A percentile compares a stretch with the other conserved stretches of the same genome.
These are phyloP conservation scores for Oscheius onirici DNA, from an alignment of 2,888 invertebrate species.

Conservation along the genomic window DNA sequence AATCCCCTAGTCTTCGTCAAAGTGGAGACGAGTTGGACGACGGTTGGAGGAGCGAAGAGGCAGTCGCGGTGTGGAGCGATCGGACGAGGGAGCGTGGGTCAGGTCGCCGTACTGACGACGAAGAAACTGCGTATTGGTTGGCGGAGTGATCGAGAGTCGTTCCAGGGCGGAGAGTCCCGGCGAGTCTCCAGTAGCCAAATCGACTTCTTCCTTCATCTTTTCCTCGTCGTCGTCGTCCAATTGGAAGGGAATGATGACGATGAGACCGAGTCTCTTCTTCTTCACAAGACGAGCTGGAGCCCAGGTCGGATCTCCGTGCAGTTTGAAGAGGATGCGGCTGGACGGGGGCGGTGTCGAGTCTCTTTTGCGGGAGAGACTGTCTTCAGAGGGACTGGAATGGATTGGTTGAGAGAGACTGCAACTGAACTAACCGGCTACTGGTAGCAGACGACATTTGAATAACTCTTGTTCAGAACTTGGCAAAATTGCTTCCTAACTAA, in stretches of 20 bases:
- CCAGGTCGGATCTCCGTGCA: conserved; percentile 10
- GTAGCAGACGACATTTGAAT: too few species aligned
- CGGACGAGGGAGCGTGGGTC: conserved; percentile 1
- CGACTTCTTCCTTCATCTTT: neutral
- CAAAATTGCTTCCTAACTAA: too few species aligned
- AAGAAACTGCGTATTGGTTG: neutral
- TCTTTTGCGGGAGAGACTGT: neutral
- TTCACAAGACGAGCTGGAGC: neutral
- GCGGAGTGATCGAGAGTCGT: neutral
- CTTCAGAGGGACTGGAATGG: too few species aligned
- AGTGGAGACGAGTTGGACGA: conserved; percentile 4
- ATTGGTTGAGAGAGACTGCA: too few species aligned
- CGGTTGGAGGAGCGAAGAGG: neutral
- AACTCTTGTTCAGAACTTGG: too few species aligned
- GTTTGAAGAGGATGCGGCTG: neutral
- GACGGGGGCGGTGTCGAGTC: conserved; percentile 7
- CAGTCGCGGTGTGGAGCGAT: neutral
- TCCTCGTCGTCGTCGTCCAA: neutral
- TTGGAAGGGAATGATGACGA: neutral
- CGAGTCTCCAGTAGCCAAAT: conserved; percentile 7
- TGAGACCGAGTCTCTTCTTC: neutral
- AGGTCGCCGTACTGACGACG: conserved; percentile 5
- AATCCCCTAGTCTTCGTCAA: neutral
- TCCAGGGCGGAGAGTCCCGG: neutral
- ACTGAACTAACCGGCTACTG: too few species aligned